phyloP scores from a whole-genome alignment of 92 coral and sea anemone species.

The Porites lobata region DNA sequence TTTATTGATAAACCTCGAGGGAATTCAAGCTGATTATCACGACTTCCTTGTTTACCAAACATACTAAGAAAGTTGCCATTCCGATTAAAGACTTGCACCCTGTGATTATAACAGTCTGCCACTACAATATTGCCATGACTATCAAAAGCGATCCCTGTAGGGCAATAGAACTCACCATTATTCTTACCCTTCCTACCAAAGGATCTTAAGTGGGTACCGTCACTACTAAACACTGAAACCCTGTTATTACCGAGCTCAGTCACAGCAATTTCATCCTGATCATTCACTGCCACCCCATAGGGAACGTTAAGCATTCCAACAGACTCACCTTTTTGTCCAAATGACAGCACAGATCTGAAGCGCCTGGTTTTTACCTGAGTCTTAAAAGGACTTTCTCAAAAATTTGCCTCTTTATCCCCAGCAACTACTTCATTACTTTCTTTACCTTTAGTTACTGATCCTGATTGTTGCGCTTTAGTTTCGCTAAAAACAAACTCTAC shows the following conservation, averaged over 20 bases:
- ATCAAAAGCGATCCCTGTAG: constrained; percentile 2
- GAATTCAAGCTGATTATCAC: neutral
- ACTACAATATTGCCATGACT: neutral
- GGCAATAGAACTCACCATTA: neutral
- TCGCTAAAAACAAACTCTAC: too few species aligned
- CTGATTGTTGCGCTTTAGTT: too few species aligned
- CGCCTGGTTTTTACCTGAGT: neutral
- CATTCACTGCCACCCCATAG: constrained; percentile 27
- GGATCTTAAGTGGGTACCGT: neutral
- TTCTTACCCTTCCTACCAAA: too few species aligned
- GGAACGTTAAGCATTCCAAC: constrained; percentile 6
- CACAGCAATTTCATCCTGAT: constrained; percentile 12
- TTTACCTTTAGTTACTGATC: too few species aligned
- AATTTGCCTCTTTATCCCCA: too few species aligned
- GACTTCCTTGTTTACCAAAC: constrained; percentile 34
- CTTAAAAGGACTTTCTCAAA: neutral
- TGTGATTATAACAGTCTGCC: neutral
- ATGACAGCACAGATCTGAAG: constrained; percentile 13
- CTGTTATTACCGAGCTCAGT: constrained; percentile 16
- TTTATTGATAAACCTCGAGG: constrained; percentile 14
- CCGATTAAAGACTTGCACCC: neutral
- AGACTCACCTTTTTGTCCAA: constrained; percentile 12
- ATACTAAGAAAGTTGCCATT: constrained; percentile 2
- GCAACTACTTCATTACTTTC: too few species aligned
- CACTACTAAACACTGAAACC: constrained; percentile 7